Conservation (phyloP, 2,888 invertebrate species). For the Punctoribates punctum region DNA sequence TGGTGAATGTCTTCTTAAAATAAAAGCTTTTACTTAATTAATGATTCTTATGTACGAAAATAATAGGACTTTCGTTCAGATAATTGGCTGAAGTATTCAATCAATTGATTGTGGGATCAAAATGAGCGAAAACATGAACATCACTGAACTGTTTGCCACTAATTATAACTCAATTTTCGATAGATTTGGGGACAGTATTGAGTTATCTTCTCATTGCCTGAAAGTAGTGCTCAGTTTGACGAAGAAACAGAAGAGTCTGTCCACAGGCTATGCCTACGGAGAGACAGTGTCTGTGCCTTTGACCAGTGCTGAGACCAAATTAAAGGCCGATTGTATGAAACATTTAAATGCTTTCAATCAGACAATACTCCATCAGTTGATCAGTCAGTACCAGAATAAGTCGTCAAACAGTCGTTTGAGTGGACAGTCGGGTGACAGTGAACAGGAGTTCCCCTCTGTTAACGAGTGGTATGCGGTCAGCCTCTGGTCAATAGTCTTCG, state of each 20-base stretch:
- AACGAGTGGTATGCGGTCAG: constrained; percentile 9
- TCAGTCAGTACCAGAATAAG: background rate
- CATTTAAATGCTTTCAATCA: background rate
- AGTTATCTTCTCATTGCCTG: background rate
- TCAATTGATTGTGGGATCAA: background rate
- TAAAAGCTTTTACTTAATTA: too few species aligned
- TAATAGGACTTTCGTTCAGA: too few species aligned
- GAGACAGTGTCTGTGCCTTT: background rate
- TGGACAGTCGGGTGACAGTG: background rate
- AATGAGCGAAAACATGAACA: background rate
- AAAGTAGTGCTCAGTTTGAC: background rate
- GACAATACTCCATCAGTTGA: background rate
- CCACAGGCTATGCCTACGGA: background rate
- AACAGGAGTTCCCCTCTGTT: background rate
- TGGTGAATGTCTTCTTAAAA: too few species aligned
- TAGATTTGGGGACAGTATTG: background rate
- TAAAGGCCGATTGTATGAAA: too few species aligned
- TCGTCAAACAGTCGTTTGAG: background rate
- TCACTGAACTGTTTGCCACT: background rate
- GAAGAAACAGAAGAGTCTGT: background rate
- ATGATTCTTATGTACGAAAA: too few species aligned
- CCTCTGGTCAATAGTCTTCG: constrained; percentile 37
- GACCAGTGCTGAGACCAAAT: background rate
- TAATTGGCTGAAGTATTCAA: too few species aligned
- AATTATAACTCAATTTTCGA: background rate